Evolutionary conservation across 1,140 invertebrate genomes (phyloP).

Genomic region (Lutraria rhynchaena): DNA sequence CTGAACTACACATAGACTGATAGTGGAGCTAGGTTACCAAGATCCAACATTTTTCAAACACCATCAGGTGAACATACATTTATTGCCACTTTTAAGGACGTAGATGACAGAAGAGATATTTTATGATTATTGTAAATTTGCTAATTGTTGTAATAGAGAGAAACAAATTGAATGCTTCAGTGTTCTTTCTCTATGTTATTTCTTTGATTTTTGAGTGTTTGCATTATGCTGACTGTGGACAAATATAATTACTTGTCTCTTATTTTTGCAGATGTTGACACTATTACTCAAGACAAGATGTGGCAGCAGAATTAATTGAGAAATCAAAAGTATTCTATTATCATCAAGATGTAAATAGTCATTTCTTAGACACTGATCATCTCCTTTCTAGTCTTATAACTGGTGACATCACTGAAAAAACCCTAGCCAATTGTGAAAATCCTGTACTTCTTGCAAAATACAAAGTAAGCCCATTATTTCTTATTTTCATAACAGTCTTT

Average conservation of each 20-base stretch:
- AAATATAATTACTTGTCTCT: no score
- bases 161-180: no score
- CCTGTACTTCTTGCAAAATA: conserved; percentile 86
- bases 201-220: no score
- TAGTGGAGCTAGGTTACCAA: conserved; percentile 89
- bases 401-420: conserved; percentile 87
- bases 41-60: conserved; percentile 92
- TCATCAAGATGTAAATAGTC: conserved; percentile 83
- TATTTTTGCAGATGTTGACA: conserved; percentile 84
- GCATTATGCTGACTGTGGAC: no score
- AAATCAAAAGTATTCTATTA: conserved; percentile 84
- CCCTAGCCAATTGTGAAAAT: conserved; percentile 85
- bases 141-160: no score
- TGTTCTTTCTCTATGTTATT: no score
- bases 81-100: no score
- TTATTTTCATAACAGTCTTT: no score
- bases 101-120: no score
- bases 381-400: conserved; percentile 87
- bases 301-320: conserved; percentile 89
- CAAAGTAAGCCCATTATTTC: conserved; percentile 82
- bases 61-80: conserved; percentile 83
- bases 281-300: conserved; percentile 88
- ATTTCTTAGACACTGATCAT: conserved; percentile 86
- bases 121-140: no score
- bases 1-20: conserved; percentile 91